These are phyloP conservation scores for Theropithecus gelada DNA, from an alignment of 2,113 vertebrate genomes.

Conservation along the genomic window DNA sequence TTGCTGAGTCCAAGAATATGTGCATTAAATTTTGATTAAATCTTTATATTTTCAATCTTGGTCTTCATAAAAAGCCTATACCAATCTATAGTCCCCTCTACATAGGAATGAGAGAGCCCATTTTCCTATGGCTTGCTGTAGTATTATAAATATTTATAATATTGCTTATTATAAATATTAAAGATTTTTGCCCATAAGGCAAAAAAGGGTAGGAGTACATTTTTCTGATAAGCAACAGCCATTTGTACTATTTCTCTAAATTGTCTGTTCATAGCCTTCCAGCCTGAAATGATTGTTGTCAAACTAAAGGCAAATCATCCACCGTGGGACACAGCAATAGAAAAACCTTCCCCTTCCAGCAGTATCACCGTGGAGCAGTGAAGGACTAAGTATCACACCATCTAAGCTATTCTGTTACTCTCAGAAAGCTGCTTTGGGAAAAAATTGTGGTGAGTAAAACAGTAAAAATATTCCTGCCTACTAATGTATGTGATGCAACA, in stretches of 20 bases:
- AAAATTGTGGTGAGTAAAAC: slow-evolving; percentile 33
- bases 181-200: neutral
- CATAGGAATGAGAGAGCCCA: neutral
- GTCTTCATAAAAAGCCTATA: neutral
- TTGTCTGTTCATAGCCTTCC: neutral
- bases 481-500: neutral
- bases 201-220: neutral
- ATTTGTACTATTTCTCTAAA: neutral
- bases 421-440: neutral
- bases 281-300: neutral
- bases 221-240: neutral
- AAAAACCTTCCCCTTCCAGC: neutral
- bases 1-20: neutral
- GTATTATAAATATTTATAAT: neutral
- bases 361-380: neutral
- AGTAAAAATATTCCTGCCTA: neutral
- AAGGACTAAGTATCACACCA: neutral
- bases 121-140: neutral
- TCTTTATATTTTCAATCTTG: neutral
- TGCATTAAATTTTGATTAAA: neutral
- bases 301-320: neutral
- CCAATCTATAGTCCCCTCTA: neutral
- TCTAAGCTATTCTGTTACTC: neutral
- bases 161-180: neutral
- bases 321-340: neutral